These are phyloP conservation scores for Lithophane semibrunnea DNA, from an alignment of 2,888 invertebrate species.

Conservation along the genomic window DNA sequence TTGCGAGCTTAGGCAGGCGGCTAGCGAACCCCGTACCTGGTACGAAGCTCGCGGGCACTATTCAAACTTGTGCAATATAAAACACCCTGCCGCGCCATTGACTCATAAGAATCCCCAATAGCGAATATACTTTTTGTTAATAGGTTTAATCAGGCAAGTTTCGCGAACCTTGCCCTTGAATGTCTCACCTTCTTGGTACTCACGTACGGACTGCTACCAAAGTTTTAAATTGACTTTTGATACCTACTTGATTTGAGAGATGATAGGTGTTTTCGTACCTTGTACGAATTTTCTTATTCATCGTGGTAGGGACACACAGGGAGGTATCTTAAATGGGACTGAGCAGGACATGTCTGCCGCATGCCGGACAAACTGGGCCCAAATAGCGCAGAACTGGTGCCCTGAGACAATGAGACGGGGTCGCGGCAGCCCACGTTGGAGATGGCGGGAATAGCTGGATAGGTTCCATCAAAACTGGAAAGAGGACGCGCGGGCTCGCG, in stretches of 20 bases:
- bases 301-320: not conserved
- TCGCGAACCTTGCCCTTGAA: constrained; percentile 85
- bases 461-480: too few relatives aligned
- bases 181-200: constrained; percentile 72
- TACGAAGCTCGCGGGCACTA: constrained; percentile 75
- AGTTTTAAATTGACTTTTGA: constrained; percentile 69
- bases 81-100: constrained; percentile 83
- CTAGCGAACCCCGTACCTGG: constrained; percentile 81
- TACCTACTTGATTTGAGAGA: constrained; percentile 17
- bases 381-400: too few relatives aligned
- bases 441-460: too few relatives aligned
- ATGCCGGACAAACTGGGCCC: too few relatives aligned
- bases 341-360: too few relatives aligned
- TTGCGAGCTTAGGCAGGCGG: constrained; percentile 76
- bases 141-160: constrained; percentile 87
- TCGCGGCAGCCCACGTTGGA: too few relatives aligned
- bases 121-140: constrained; percentile 83
- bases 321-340: too few relatives aligned
- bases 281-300: constrained; percentile 7
- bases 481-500: too few relatives aligned
- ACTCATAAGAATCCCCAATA: constrained; percentile 84
- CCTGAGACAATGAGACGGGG: too few relatives aligned
- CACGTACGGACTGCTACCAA: constrained; percentile 62
- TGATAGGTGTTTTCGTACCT: constrained; percentile 29
- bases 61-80: constrained; percentile 83